Base-by-base conservation (phyloP, 2,113 vertebrate genomes). In the Rutilus rutilus region DNA sequence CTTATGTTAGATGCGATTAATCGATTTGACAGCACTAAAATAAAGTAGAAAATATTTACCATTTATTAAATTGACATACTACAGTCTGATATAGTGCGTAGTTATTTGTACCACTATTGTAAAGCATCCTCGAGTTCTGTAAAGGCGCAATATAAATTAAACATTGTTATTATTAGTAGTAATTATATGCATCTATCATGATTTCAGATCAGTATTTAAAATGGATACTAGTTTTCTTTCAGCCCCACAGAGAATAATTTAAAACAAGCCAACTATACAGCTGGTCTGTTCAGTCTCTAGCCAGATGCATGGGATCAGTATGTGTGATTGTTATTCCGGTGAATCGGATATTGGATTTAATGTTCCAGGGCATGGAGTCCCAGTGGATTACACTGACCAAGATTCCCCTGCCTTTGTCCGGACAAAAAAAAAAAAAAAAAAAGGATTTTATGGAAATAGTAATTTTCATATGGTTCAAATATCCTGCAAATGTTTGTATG, bases 401-500 rank as follows among this genome's bases (percentile, higher is more conserved):
- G 27, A 78, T 33, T 59, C 27, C 30, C 50, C 25, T 42, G 12
- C 23, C 21, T 39, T 60, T 39, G 6, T 67, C 2, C 42, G 14
- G 42, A 64, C 23, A 80, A 80, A 64, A 64, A 60, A 2, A 9
- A 42, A 42, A 42, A 42, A 42, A 39, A 39, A 39, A 39, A 39
- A 39, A 39, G 39, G 6, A 39, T 39, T 78, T 78, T 57, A 59
- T 23, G 52, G 30, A 59, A 80, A 27, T 59, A 11, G 15, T 33
- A 15, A 67, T 67, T 67, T 82, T 47, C 39, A 82, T 82, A 33
- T 39, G 27, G 30, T 36, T 79, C 6, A n/a, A 73, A 73, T 73
- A 57, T 83, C 47, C 81, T 83, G 67, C 69, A 67, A 33, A 73
- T 83, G 23, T 15, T 25, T 73, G 50, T 54, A 36, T 77, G 57